Evolutionary conservation across 1,140 invertebrate species (phyloP), one percentile per base, ranked within the genome.

Genomic region (Homarus americanus): DNA sequence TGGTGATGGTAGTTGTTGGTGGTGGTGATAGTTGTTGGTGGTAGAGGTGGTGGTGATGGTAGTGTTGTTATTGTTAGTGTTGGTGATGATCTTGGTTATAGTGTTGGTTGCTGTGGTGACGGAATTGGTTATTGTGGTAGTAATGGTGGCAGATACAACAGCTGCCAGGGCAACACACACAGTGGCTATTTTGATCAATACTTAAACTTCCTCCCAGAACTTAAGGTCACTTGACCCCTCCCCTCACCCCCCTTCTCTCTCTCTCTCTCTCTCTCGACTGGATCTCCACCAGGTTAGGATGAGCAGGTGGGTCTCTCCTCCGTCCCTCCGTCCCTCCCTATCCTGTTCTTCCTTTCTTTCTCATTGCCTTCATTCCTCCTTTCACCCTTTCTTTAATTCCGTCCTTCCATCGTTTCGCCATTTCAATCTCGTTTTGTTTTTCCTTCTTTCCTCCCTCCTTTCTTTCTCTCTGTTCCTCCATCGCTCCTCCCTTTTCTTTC

Each of bases 181-280:
- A n/a, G 24, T 5, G 32, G 24, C 66, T 4, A 24, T 34, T 24
- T 34, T 5, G 20, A 72, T 34, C 66, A n/a, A n/a, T 34, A n/a
- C 66, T 4, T 24, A 24, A n/a, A 34, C 66, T 24, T 34, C 66
- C 66, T 5, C 5, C 5, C 5, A 5, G 4, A 7, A 5, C 20
- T 4, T 28, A 5, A 4, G 5, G 5, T 72, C 32, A 28, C 24
- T 28, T 24, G 24, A 9, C 20, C 24, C 5, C 32, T 5, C 4
- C 66, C 32, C 66, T 72, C 66, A 9, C 66, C 24, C 66, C 24
- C 66, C 24, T 24, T 72, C 66, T 72, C 66, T 72, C 66, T 72
- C 66, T 72, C 66, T 72, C 66, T 72, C 66, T 72, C 66, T 72
- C 66, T 72, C 66, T 72, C 66, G n/a, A n/a, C n/a, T n/a, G n/a